Percentiles rank a stretch among this genome's conserved stretches.
Conservation (phyloP, 1,140 invertebrate genomes). For the Drosophila eugracilis region DNA sequence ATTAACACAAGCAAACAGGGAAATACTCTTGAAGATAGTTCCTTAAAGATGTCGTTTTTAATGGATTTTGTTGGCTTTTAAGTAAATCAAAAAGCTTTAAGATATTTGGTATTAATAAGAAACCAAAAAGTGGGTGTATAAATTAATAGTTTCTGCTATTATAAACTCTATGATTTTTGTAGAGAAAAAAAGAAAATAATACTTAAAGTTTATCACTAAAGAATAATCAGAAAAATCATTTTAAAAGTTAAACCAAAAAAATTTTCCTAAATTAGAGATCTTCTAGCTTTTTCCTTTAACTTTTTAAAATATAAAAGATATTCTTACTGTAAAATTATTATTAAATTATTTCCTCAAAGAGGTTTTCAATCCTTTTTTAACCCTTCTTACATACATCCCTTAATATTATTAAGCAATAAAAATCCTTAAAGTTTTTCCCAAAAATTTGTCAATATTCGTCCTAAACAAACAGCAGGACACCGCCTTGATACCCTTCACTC, state of each 20-base stretch:
- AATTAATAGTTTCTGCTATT: too few species aligned
- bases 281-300: too few species aligned
- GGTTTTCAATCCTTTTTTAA: too few species aligned
- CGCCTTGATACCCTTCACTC: slow-evolving; percentile 36
- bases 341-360: neutral
- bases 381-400: neutral
- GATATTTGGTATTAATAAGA: neutral
- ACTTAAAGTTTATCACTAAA: too few species aligned
- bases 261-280: too few species aligned
- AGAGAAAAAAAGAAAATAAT: too few species aligned
- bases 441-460: slow-evolving; percentile 16
- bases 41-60: too few species aligned
- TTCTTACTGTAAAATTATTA: neutral
- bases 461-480: slow-evolving; percentile 21
- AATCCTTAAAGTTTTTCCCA: neutral
- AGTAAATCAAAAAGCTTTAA: neutral
- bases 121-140: too few species aligned
- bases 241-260: too few species aligned
- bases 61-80: neutral
- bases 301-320: neutral
- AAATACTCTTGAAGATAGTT: slow-evolving; percentile 38
- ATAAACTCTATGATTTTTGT: too few species aligned
- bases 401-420: neutral
- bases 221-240: too few species aligned
- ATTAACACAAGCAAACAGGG: slow-evolving; percentile 4